Evolutionary conservation across 2,113 vertebrate genomes (phyloP), one percentile per base, ranked within the genome.

Genomic region (Canis aureus): DNA sequence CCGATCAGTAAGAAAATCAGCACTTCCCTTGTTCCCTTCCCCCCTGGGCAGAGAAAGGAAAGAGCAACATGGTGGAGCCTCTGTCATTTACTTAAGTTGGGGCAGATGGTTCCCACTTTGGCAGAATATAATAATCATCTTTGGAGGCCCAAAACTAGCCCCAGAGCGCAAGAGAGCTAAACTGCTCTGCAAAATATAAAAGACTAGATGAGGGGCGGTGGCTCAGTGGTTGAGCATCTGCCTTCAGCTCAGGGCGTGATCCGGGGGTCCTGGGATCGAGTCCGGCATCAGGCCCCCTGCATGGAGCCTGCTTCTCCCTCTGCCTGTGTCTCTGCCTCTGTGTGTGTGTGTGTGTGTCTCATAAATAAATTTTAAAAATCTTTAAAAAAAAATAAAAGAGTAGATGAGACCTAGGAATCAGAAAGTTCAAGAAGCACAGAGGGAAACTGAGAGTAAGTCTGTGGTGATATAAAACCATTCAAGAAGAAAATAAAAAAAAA

Each of bases 1-100:
- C 2, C 71, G 35, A 57, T 23, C 57, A 88, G 5, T 32, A 62
- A 92, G 64, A 91, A 97, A 96, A 94, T 17, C 67, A 94, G 67
- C 82, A 62, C 6, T 4, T 55, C 12, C 10, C 7, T 73, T 32
- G 17, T 59, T 88, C 27, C 60, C 69, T 43, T 85, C 51, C 4
- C 38, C 32, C 5, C 74, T 35, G 6, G 29, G 29, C 9, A 49
- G 73, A 38, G 32, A 35, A 23, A 51, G 9, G 29, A 13, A 55
- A 86, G 6, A 22, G 43, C 57, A 76, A 27, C 43, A 66, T 1
- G 27, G 35, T n/a, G 27, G 64, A 87, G 51, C 27, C 35, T 69
- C 51, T 81, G 62, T 51, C 57, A 13, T 79, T 91, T 51, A 62
- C 87, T 53, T 94, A 51, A 49, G 53, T 32, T 87, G n/a, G 62